These are phyloP conservation scores for Loris lydekkerianus DNA, from an alignment of 2,797 vertebrate species.

Conservation along the genomic window DNA sequence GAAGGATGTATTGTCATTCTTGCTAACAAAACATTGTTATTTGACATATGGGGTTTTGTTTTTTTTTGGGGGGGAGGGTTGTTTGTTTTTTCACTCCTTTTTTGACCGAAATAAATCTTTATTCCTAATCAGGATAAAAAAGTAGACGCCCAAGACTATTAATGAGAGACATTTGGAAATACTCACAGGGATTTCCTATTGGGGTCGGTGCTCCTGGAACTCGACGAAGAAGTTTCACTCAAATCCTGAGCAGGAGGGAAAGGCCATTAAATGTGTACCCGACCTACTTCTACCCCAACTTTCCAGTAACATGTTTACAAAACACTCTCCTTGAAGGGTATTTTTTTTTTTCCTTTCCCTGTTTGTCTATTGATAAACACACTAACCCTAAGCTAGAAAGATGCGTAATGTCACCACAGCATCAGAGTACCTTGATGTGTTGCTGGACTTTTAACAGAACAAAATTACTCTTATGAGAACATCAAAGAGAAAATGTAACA, in stretches of 20 bases:
- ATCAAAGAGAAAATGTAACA: constrained; percentile 4
- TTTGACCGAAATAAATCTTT: constrained; percentile 39
- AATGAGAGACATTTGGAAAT: constrained; percentile 43
- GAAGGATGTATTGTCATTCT: constrained; percentile 47
- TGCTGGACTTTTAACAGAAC: neutral
- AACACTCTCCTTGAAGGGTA: neutral
- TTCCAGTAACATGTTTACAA: neutral
- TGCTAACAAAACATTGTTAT: constrained; percentile 24
- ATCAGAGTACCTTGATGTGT: neutral
- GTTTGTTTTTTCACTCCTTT: neutral
- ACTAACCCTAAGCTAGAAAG: neutral
- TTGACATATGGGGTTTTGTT: neutral
- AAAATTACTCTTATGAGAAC: constrained; percentile 1
- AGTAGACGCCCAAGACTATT: constrained; percentile 12
- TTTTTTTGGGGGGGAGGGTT: no score
- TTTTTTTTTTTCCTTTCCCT: neutral
- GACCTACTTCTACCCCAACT: neutral
- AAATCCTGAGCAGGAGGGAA: constrained; percentile 84
- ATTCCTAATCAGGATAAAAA: neutral
- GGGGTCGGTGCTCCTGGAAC: constrained; percentile 87
- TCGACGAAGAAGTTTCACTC: constrained; percentile 86
- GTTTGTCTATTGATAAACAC: neutral
- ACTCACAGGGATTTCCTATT: constrained; percentile 92
- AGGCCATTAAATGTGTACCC: constrained; percentile 1
- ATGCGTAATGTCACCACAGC: neutral